Conservation (phyloP, 2,797 vertebrate species). For the Menidia menidia region DNA sequence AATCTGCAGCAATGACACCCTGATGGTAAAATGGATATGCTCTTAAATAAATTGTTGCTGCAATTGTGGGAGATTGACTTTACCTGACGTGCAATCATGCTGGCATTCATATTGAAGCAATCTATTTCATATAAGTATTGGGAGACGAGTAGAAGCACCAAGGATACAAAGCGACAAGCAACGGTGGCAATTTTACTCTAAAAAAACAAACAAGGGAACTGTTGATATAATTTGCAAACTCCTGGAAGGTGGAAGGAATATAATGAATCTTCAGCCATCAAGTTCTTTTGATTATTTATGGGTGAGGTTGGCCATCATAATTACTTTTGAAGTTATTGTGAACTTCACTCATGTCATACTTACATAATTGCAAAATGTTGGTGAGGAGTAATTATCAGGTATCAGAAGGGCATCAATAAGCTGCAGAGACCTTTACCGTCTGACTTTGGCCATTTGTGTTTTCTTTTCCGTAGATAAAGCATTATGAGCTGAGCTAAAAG, state of each 20-base stretch:
- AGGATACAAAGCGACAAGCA: not conserved
- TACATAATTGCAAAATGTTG: constrained; percentile 50
- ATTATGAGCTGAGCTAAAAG: constrained; percentile 31
- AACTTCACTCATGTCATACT: constrained; percentile 30
- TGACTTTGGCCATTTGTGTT: constrained; percentile 65
- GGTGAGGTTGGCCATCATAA: not conserved
- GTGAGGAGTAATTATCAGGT: constrained; percentile 55
- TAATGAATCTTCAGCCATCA: not conserved
- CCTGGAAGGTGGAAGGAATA: not conserved
- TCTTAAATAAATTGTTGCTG: constrained; percentile 41
- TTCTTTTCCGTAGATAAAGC: constrained; percentile 68
- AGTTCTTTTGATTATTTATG: not conserved
- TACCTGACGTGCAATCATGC: constrained; percentile 15
- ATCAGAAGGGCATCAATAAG: constrained; percentile 63
- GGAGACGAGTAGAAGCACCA: constrained; percentile 12
- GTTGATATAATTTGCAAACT: not conserved
- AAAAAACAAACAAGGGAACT: not conserved
- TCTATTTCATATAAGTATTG: constrained; percentile 31
- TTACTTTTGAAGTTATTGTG: constrained; percentile 6
- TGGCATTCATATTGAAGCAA: constrained; percentile 9
- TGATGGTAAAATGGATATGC: constrained; percentile 41
- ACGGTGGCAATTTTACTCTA: not conserved
- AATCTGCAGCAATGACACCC: constrained; percentile 25
- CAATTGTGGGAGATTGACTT: constrained; percentile 37
- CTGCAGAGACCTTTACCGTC: constrained; percentile 61